A percentile compares a stretch with the other conserved stretches of the same genome.
phyloP scores from a whole-genome alignment of 2,888 invertebrate genomes.

The Leuctra nigra region DNA sequence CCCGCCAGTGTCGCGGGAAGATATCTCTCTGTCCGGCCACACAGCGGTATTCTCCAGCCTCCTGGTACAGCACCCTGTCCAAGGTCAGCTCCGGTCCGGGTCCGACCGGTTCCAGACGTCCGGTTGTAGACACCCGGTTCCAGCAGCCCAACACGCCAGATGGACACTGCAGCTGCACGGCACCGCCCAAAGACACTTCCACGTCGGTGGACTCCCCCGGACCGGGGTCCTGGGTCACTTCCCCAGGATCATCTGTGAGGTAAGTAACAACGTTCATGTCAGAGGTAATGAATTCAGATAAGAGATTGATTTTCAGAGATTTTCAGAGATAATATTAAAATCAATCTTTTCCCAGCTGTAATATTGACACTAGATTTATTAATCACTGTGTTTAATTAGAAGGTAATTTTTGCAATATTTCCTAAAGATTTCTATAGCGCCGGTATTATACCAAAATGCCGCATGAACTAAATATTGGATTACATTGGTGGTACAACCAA shows the following conservation, averaged over 20 bases:
- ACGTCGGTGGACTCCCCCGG: slow-evolving; percentile 29
- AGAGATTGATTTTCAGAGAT: no score
- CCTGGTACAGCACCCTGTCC: slow-evolving; percentile 66
- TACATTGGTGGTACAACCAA: no score
- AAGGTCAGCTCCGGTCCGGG: slow-evolving; percentile 54
- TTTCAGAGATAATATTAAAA: no score
- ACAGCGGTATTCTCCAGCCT: slow-evolving; percentile 69
- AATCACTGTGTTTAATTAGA: no score
- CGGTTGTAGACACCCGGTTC: slow-evolving; percentile 39
- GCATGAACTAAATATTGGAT: no score
- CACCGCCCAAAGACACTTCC: slow-evolving; percentile 80
- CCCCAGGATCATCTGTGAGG: slow-evolving; percentile 13
- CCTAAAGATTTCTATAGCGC: no score
- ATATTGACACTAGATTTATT: no score
- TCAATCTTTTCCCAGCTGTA: no score
- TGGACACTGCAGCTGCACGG: slow-evolving; percentile 78
- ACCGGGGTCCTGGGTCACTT: slow-evolving; percentile 25
- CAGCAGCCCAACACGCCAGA: slow-evolving; percentile 55
- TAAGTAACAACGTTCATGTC: neutral
- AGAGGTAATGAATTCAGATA: no score
- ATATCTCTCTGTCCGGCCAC: slow-evolving; percentile 47
- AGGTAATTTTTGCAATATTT: no score
- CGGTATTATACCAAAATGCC: no score
- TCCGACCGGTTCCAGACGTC: slow-evolving; percentile 45
- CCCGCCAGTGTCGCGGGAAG: slow-evolving; percentile 33